These are phyloP conservation scores for Saturnia pavonia DNA, from an alignment of 2,888 invertebrate genomes.

Conservation along the genomic window DNA sequence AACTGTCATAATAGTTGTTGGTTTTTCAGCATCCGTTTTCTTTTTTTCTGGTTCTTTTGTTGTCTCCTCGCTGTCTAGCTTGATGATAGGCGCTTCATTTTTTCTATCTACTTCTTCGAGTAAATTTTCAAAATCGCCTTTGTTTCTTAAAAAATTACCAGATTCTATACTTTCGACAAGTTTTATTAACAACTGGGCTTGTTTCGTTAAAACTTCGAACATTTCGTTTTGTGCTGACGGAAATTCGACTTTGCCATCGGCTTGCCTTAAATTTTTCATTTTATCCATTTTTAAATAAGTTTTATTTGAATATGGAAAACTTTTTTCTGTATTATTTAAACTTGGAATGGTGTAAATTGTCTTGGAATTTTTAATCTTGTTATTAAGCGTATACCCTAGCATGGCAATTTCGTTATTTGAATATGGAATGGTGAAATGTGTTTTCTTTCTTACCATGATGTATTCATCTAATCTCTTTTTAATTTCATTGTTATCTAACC, in stretches of 20 bases:
- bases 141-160: constrained; percentile 16
- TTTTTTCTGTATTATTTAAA: neutral
- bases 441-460: constrained; percentile 36
- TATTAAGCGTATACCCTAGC: neutral
- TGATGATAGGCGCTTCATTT: constrained; percentile 3
- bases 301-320: neutral
- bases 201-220: constrained; percentile 29
- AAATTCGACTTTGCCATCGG: neutral
- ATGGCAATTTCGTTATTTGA: neutral
- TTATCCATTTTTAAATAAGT: neutral
- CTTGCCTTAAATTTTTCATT: constrained; percentile 1
- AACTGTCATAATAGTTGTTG: constrained; percentile 39
- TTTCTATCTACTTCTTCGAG: constrained; percentile 25
- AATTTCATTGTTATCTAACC: constrained; percentile 22
- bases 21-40: constrained; percentile 16
- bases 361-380: neutral
- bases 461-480: constrained; percentile 40
- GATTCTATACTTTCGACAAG: constrained; percentile 28
- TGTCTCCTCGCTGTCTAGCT: constrained; percentile 4
- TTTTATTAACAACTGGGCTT: constrained; percentile 36
- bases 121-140: constrained; percentile 34
- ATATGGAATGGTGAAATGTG: constrained; percentile 34
- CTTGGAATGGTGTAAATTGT: neutral
- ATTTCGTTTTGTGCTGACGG: constrained; percentile 16
- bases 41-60: constrained; percentile 21